phyloP scores from a whole-genome alignment of 2,113 vertebrate species.

The Pachycephala philippinensis region DNA sequence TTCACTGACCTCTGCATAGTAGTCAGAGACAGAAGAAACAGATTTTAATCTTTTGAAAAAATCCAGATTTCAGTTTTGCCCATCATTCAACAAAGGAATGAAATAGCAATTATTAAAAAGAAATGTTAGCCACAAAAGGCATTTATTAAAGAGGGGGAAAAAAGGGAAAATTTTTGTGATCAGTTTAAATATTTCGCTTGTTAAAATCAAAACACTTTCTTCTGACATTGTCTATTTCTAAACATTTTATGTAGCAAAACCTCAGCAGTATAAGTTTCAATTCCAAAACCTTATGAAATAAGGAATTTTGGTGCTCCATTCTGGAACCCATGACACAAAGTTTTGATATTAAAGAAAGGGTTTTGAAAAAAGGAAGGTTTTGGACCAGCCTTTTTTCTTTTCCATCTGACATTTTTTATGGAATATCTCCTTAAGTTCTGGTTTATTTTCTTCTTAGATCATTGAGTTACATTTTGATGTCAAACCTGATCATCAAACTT shows the following conservation, averaged over 20 bases:
- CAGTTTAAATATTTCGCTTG: background rate
- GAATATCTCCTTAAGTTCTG: background rate
- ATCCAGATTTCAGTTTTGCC: background rate
- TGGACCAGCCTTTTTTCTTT: background rate
- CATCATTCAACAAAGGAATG: background rate
- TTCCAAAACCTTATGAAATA: background rate
- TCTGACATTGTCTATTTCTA: background rate
- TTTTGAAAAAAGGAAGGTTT: background rate
- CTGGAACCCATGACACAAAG: background rate
- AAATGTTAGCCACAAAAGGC: background rate
- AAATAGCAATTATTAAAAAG: background rate
- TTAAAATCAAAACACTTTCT: background rate
- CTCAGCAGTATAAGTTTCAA: background rate
- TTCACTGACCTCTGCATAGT: background rate
- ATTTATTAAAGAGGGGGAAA: background rate
- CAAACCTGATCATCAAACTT: slow-evolving; percentile 36
- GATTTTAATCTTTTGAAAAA: background rate
- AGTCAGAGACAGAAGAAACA: background rate
- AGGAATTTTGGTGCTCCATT: background rate
- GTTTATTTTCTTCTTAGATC: background rate
- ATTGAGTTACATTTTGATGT: slow-evolving; percentile 20
- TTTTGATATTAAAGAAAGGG: background rate
- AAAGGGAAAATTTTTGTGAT: background rate
- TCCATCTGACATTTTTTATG: background rate
- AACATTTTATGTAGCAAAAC: background rate